Evolutionary conservation across 92 coral and sea anemone species (phyloP), one percentile per base, ranked within the genome.

Genomic region (Anthopleura xanthogrammica): DNA sequence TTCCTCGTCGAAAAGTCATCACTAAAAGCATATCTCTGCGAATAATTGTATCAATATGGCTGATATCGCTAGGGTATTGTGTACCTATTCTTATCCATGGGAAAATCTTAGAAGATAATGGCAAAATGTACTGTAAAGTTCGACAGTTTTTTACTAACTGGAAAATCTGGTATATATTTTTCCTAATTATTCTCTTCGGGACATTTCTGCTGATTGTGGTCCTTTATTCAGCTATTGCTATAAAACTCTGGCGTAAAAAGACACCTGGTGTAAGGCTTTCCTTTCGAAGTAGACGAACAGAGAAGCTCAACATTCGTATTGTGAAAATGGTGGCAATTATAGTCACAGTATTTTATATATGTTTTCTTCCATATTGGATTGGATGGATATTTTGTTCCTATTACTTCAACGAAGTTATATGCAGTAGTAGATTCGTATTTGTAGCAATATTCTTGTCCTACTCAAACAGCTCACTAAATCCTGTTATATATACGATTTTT

Each of bases 321-420:
- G 79, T 87, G 41, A 90, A 90, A 75, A 90, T 90, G 93, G 93
- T 90, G 16, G 93, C 93, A 11, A 81, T 81, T 72, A 90, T 90
- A 1, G 83, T 90, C 0, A 39, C 83, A 39, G 86, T 86, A 1
- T 90, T 80, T 22, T 90, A 90, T 52, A 72, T 85, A 13, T 90
- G 93, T 41, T 87, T 90, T 80, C 86, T 90, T 3, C 93, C 93
- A 2, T 90, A 90, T 57, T 90, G 93, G 93, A 64, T 90, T 14
- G 93, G 93, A 2, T 90, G 93, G 93, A 86, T 90, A 14, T 90
- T 90, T 68, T 90, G 93, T 76, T 90, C 93, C 1, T 90, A 87
- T 40, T 81, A 87, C 60, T 75, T 24, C 7, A 87, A 66, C 46
- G 86, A 80, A 41, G 2, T 80, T 1, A 75, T 90, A 24, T 90